A percentile compares a stretch with the other conserved stretches of the same genome.
These are phyloP conservation scores for Watsonalla cultraria DNA, from an alignment of 2,888 invertebrate species.

Conservation along the genomic window DNA sequence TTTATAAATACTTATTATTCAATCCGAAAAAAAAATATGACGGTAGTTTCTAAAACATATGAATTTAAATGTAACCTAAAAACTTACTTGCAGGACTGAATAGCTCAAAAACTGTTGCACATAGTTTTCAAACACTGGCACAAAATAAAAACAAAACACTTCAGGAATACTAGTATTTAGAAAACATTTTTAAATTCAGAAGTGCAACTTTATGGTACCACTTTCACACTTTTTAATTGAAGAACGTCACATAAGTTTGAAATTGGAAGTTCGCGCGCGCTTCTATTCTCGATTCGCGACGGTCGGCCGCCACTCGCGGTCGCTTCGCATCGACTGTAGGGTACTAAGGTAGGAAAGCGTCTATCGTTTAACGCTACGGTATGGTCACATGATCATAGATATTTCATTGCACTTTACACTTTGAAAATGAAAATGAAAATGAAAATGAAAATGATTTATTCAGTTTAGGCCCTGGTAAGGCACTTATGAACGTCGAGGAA, in stretches of 20 bases:
- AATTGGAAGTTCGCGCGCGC: slow-evolving; percentile 3
- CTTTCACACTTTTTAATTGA: no score
- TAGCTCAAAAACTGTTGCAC: background rate
- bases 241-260: background rate
- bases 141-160: background rate
- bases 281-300: background rate
- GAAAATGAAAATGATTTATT: no score
- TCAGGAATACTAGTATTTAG: no score
- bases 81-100: background rate
- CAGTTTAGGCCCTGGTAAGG: no score
- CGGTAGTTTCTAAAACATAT: no score
- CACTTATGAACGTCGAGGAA: no score
- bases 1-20: no score
- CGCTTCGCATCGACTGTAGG: slow-evolving; percentile 8
- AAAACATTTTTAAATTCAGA: no score
- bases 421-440: no score
- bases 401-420: background rate
- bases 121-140: background rate
- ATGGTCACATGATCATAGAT: slow-evolving; percentile 1
- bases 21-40: no score
- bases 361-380: slow-evolving; percentile 3
- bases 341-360: slow-evolving; percentile 1
- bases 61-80: no score
- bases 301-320: slow-evolving; percentile 10
- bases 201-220: no score